Percentiles rank a stretch among this genome's conserved stretches.
Conservation (phyloP, 1,140 invertebrate species). For the Lepidurus apus region DNA sequence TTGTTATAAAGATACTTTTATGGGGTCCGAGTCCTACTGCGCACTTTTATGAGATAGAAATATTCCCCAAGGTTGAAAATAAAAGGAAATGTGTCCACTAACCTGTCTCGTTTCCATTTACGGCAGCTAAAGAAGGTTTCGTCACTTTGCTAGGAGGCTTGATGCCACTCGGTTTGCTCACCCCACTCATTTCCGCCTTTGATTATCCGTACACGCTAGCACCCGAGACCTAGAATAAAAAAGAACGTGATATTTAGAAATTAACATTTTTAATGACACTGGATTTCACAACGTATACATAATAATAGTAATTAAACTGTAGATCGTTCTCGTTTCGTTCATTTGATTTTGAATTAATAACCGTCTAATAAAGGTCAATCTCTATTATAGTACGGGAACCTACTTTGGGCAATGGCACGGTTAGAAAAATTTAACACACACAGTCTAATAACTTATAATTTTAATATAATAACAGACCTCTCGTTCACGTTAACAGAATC, state of each 20-base stretch:
- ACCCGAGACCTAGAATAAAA: background rate
- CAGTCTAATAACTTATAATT: no score
- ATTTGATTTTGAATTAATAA: background rate
- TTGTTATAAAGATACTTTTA: background rate
- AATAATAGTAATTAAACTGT: background rate
- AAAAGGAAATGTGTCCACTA: slow-evolving; percentile 14
- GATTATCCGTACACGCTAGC: background rate
- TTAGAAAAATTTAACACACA: no score
- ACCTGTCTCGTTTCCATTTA: slow-evolving; percentile 16
- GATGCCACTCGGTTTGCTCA: slow-evolving; percentile 30
- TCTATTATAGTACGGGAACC: no score
- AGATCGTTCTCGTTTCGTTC: background rate
- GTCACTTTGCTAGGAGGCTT: slow-evolving; percentile 30
- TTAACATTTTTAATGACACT: background rate
- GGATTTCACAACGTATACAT: background rate
- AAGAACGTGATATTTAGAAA: background rate
- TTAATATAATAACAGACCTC: background rate
- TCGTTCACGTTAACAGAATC: background rate
- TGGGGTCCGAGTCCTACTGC: background rate
- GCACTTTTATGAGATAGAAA: background rate
- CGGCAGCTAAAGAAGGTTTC: slow-evolving; percentile 24
- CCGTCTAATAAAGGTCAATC: background rate
- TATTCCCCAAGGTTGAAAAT: background rate
- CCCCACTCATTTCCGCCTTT: slow-evolving; percentile 12
- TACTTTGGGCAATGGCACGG: no score